Conservation (phyloP, 2,113 vertebrate species). For the Choloepus hoffmanni region DNA sequence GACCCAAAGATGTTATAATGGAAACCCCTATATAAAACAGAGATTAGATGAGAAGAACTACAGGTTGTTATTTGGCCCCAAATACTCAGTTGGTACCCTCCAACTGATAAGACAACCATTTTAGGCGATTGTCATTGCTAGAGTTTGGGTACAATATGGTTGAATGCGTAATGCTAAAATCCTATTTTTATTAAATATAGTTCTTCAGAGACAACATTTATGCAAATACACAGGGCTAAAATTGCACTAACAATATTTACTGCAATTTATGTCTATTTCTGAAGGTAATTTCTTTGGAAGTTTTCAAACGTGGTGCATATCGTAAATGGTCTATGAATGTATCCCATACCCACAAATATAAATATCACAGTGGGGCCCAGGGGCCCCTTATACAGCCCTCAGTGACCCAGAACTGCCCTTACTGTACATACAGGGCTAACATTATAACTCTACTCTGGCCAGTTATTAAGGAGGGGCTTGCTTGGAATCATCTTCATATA, state of each 20-base stretch:
- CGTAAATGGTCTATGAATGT: neutral
- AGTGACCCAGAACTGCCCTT: neutral
- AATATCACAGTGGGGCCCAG: neutral
- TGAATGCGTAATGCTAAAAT: neutral
- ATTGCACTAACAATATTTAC: neutral
- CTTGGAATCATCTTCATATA: neutral
- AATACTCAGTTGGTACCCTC: neutral
- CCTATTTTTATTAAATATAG: neutral
- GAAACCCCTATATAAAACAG: neutral
- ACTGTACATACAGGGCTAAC: neutral
- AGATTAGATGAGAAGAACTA: neutral
- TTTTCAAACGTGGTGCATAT: constrained; percentile 11
- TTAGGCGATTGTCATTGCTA: neutral
- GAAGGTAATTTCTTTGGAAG: neutral
- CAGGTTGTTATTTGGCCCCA: neutral
- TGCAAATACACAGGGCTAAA: neutral
- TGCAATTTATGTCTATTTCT: neutral
- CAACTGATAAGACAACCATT: neutral
- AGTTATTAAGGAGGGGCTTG: neutral
- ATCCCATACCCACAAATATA: neutral
- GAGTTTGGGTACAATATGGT: neutral
- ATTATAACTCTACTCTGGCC: neutral
- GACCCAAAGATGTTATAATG: constrained; percentile 44
- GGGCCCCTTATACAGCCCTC: neutral
- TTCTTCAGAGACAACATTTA: constrained; percentile 33